These are phyloP conservation scores for Entosphenus tridentatus DNA, from an alignment of 2,113 vertebrate genomes.

Conservation along the genomic window DNA sequence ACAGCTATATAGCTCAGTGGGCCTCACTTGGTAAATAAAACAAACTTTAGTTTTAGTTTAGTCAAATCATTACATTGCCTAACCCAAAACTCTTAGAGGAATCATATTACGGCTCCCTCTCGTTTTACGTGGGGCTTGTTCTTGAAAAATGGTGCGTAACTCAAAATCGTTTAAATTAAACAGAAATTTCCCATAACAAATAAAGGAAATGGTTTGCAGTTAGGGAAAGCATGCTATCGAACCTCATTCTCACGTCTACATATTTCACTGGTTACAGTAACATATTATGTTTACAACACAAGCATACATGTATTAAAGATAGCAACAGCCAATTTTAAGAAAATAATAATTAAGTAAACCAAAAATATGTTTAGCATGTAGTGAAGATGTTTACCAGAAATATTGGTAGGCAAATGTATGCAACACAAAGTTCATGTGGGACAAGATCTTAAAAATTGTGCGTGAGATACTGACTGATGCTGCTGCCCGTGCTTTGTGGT, in stretches of 20 bases:
- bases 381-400: too few species aligned
- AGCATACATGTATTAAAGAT: constrained; percentile 1
- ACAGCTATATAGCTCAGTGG: too few species aligned
- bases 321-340: constrained; percentile 4
- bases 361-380: not conserved
- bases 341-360: not conserved
- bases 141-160: not conserved
- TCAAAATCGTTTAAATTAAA: not conserved
- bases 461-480: not conserved
- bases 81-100: too few species aligned
- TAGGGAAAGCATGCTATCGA: constrained; percentile 3
- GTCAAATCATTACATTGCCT: too few species aligned
- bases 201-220: not conserved
- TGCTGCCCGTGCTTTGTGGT: not conserved
- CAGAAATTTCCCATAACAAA: not conserved
- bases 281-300: not conserved
- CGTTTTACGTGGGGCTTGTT: too few species aligned
- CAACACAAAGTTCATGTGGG: not conserved
- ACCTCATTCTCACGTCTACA: not conserved
- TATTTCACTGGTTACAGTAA: not conserved
- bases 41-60: too few species aligned
- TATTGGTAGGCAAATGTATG: too few species aligned
- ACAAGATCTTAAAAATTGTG: not conserved
- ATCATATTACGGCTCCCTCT: too few species aligned
- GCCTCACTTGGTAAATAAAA: too few species aligned